A percentile compares a stretch with the other conserved stretches of the same genome.
Conservation (phyloP, 2,113 vertebrate genomes). For the Actinemys pallida region DNA sequence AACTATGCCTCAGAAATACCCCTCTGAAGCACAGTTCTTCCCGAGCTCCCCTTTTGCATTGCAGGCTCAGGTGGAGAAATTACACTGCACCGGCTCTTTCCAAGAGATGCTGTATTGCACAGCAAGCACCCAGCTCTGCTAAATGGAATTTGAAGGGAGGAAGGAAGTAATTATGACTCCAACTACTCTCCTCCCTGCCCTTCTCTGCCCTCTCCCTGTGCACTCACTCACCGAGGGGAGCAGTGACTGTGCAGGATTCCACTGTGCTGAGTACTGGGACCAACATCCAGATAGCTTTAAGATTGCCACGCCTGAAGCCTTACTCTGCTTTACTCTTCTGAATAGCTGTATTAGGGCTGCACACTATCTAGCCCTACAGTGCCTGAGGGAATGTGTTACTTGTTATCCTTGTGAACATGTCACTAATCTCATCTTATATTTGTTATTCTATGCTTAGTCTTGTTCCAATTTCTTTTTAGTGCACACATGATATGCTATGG, state of each 20-base stretch:
- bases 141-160: background rate
- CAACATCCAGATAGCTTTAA: background rate
- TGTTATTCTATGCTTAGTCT: background rate
- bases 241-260: background rate
- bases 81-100: background rate
- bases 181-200: background rate
- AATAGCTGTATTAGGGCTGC: slow-evolving; percentile 13
- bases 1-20: background rate
- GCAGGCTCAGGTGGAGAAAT: background rate
- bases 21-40: background rate
- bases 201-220: background rate
- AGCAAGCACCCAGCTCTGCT: background rate
- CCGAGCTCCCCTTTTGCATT: background rate
- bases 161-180: background rate
- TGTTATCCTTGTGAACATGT: background rate
- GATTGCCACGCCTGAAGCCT: background rate
- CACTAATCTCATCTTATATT: slow-evolving; percentile 1
- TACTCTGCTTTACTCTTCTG: slow-evolving; percentile 50
- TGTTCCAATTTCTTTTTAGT: background rate
- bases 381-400: slow-evolving; percentile 33
- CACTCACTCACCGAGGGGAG: background rate
- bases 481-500: background rate
- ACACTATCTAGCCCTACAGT: slow-evolving; percentile 1
- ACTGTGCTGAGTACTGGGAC: background rate
- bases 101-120: background rate